These are phyloP conservation scores for Leucoma salicis DNA, from an alignment of 2,888 invertebrate species.

Conservation along the genomic window DNA sequence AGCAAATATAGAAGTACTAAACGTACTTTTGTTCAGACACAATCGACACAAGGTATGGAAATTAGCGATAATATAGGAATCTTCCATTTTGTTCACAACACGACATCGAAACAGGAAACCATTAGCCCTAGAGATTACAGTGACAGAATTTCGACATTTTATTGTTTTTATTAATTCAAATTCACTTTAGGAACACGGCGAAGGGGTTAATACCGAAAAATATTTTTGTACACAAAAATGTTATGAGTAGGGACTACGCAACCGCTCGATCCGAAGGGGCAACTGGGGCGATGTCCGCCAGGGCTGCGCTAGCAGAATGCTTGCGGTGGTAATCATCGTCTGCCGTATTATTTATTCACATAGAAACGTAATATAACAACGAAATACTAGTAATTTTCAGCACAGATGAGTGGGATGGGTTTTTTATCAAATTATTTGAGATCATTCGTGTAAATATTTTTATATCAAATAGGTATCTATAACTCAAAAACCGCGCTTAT, in stretches of 20 bases:
- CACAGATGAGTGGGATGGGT: too few relatives aligned
- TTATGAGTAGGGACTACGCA: conserved; percentile 76
- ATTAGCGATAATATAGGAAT: conserved; percentile 80
- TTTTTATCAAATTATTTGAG: too few relatives aligned
- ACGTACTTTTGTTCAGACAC: conserved; percentile 84
- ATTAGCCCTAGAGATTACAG: conserved; percentile 24
- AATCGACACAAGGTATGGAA: conserved; percentile 85
- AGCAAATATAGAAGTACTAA: conserved; percentile 84
- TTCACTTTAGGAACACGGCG: conserved; percentile 41
- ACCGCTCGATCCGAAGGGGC: conserved; percentile 79
- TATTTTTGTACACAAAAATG: too few relatives aligned
- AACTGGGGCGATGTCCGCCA: conserved; percentile 77
- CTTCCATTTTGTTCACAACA: conserved; percentile 66
- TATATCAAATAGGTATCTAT: too few relatives aligned
- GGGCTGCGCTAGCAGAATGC: conserved; percentile 76
- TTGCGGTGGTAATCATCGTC: conserved; percentile 41
- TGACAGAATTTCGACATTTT: conserved; percentile 40
- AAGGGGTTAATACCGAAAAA: too few relatives aligned
- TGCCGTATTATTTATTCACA: conserved; percentile 9
- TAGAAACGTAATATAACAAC: too few relatives aligned
- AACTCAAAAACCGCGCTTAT: conserved; percentile 54
- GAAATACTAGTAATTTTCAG: too few relatives aligned
- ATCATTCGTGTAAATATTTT: neutral
- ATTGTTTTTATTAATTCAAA: conserved; percentile 47
- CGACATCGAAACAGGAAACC: conserved; percentile 28